Percentiles rank a stretch among this genome's conserved stretches.
phyloP scores from a whole-genome alignment of 2,797 vertebrate species.

The Coranthus polyacanthus region DNA sequence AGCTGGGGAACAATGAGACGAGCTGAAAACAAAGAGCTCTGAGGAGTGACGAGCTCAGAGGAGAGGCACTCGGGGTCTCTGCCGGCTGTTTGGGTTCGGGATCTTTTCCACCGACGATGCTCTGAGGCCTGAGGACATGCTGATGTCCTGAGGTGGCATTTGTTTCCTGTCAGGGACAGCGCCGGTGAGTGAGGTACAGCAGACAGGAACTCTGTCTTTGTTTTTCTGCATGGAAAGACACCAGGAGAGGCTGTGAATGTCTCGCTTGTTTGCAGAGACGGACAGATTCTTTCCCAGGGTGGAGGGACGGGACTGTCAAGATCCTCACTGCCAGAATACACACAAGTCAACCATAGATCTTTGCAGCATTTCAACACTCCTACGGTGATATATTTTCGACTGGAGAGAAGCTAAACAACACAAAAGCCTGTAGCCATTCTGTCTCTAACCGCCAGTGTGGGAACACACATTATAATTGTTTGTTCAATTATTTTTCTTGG shows the following conservation, averaged over 20 bases:
- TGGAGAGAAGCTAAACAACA: slow-evolving; percentile 48
- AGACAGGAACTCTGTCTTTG: slow-evolving; percentile 73
- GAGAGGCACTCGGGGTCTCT: slow-evolving; percentile 4
- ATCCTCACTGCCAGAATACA: slow-evolving; percentile 74
- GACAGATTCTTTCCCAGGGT: slow-evolving; percentile 82
- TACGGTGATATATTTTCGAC: slow-evolving; percentile 32
- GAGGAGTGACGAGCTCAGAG: slow-evolving; percentile 65
- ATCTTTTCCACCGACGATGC: slow-evolving; percentile 58
- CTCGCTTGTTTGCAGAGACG: slow-evolving; percentile 73
- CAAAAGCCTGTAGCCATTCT: slow-evolving; percentile 36
- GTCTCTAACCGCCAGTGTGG: slow-evolving; percentile 48
- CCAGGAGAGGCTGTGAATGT: slow-evolving; percentile 59
- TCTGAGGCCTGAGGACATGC: slow-evolving; percentile 37
- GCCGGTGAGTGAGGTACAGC: slow-evolving; percentile 59
- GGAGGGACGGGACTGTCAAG: slow-evolving; percentile 63
- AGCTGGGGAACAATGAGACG: slow-evolving; percentile 66
- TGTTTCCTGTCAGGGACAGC: slow-evolving; percentile 58
- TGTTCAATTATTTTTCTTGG: slow-evolving; percentile 86
- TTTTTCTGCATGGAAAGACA: slow-evolving; percentile 82
- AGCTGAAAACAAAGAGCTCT: slow-evolving; percentile 47
- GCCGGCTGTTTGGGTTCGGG: slow-evolving; percentile 49
- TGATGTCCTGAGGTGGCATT: slow-evolving; percentile 66
- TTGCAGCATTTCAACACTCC: slow-evolving; percentile 59
- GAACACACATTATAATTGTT: slow-evolving; percentile 79
- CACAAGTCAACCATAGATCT: slow-evolving; percentile 51